Base-by-base conservation (phyloP, 2,888 invertebrate species). In the Chrysolina haemoptera region DNA sequence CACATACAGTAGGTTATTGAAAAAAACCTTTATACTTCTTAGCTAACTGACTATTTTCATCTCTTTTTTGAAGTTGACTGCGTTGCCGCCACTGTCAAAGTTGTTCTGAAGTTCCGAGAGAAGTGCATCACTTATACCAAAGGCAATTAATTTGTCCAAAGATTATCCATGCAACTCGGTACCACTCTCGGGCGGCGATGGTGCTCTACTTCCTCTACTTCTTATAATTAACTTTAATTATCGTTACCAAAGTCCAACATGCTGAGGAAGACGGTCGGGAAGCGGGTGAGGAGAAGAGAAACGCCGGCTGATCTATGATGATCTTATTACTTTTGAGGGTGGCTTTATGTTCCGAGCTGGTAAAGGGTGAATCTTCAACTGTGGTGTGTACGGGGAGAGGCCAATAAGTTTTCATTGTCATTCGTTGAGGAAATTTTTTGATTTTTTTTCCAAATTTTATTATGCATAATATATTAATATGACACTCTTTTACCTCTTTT, bases 191-290 rank as follows among this genome's bases (percentile, higher is more conserved):
- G 80, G 81, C 82, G 83, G 81, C 82, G 82, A 62, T 27, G 18
- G 35, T 50, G 43, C 62, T 62, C 63, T 22, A 65, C 59, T 88
- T 88, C 88, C 50, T 40, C 63, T 20, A 65, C 59, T 88, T 88
- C 88, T 88, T 88, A 88, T 88, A 88, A 88, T 89, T 88, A 88
- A 88, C 86, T 89, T 88, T 88, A 88, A 89, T 89, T 89, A 89
- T 88, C 88, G 88, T 88, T 88, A 85, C 87, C 87, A 87, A 87
- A 88, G 87, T 87, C 88, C 87, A 86, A 86, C 87, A 87, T 85
- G 86, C 85, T 84, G 84, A 27, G 20, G 59, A 64, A 70, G 68
- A 76, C 71, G 59, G 27, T 27, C n/a, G 14, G 59, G 35, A n/a
- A 9, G n/a, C 27, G 27, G 27, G 22, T 8, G 59, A 27, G 14